Base-by-base conservation (phyloP, 35 echinoderm and acorn worm species). In the Patiria miniata region DNA sequence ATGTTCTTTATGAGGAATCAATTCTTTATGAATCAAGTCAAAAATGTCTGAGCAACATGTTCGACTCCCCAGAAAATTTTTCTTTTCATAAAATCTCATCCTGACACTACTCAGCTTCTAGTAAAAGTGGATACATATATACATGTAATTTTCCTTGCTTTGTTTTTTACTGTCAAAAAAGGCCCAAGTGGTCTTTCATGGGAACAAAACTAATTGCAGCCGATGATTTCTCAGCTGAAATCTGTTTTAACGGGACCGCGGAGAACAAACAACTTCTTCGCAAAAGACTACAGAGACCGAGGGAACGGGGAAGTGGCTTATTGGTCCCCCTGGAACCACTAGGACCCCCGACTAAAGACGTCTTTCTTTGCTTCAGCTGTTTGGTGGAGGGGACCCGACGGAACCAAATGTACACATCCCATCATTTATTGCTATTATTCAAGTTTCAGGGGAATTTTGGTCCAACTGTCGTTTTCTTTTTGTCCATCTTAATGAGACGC, bases 181-280 rank as follows among this genome's bases (percentile, higher is more conserved):
- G n/a, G n/a, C n/a, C n/a, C n/a, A n/a, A n/a, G n/a, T n/a, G n/a
- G n/a, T n/a, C n/a, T n/a, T n/a, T n/a, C n/a, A 73, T 18, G 26
- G 8, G 28, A 61, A 73, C 21, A 73, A 73, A 73, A 73, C 19
- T 28, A 12, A 47, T 47, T 47, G 42, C 34, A 73, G n/a, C 26
- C 29, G 26, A 30, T 73, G 65, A 73, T 73, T 73, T 73, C 65
- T 73, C 65, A 73, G 65, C 65, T 73, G 65, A 73, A 73, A 73
- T 73, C 65, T 73, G 65, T 73, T 73, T 73, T 73, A 73, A 36
- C 65, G 29, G n/a, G 26, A 73, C 26, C 65, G 10, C 65, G 14
- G 34, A 32, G 65, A 73, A 34, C 65, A 73, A 73, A 73, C 26
- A 73, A 12, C 7, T 18, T 26, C 7, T 26, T 12, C 1, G 65